Evolutionary conservation across 2,113 vertebrate genomes (phyloP), one percentile per base, ranked within the genome.

Genomic region (Rynchops niger): DNA sequence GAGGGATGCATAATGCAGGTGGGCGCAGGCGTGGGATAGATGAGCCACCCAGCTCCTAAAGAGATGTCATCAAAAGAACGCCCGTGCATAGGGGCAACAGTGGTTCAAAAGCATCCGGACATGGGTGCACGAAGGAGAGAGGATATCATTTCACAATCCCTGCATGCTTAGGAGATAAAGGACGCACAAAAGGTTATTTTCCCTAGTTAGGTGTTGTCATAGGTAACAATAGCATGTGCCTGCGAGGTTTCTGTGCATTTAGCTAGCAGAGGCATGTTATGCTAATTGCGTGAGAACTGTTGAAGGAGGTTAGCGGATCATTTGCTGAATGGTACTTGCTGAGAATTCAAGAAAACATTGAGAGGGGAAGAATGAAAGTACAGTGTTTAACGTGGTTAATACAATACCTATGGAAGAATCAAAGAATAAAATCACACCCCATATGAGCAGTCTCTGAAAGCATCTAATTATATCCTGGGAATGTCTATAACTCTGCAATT

Each of bases 401-500:
- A 65, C 30, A 94, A 92, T 65, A 62, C 38, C 29, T 42, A 9
- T 9, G 26, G 43, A 84, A 45, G 53, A 66, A 82, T 69, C 50
- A 65, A 92, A 61, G 52, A 85, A 36, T 72, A 70, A 89, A 94
- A 95, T 76, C 61, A 45, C 40, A 72, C 29, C 63, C 30, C 10
- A 4, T 55, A 22, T 6, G 15, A 90, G 55, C 67, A 30, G 32
- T 59, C 22, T 65, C 45, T 95, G 78, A 80, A 94, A 88, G 78
- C 43, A 65, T 42, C 73, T 95, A 82, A 95, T 96, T 95, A 86
- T 73, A 93, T 73, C 49, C 74, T 59, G 42, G 66, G 49, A 79
- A 56, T 80, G 67, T 70, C 89, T 88, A 3, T 91, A 86, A 47
- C 84, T 88, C 87, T 85, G 74, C 94, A 95, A 94, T 96, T 94